phyloP scores from a whole-genome alignment of 2,113 vertebrate genomes.

The Podarcis muralis region DNA sequence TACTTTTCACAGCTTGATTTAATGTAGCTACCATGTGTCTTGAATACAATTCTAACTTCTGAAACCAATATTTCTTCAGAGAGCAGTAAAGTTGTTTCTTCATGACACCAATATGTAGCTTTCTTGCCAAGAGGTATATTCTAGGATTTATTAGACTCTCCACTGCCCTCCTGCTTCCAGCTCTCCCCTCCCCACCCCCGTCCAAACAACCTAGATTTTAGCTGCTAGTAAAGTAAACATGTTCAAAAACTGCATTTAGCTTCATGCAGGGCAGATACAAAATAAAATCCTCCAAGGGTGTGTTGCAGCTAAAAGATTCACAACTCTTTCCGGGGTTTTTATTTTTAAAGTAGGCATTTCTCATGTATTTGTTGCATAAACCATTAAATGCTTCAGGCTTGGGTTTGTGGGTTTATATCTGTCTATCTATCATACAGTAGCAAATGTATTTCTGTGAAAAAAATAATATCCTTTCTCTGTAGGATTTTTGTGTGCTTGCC shows the following conservation, averaged over 20 bases:
- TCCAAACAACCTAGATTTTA: conserved; percentile 78
- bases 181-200: not conserved
- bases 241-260: conserved; percentile 70
- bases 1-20: conserved; percentile 77
- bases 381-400: conserved; percentile 50
- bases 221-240: conserved; percentile 73
- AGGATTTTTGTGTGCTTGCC: conserved; percentile 1
- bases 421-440: conserved; percentile 8
- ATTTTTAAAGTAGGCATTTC: conserved; percentile 58
- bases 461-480: conserved; percentile 15
- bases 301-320: conserved; percentile 55
- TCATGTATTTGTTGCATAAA: conserved; percentile 58
- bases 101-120: conserved; percentile 75
- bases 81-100: conserved; percentile 77
- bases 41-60: conserved; percentile 80
- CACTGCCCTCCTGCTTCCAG: conserved; percentile 51
- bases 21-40: conserved; percentile 74
- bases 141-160: conserved; percentile 78
- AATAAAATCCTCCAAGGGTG: conserved; percentile 61
- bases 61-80: conserved; percentile 75
- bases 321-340: conserved; percentile 57
- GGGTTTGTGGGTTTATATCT: conserved; percentile 16
- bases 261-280: conserved; percentile 55
- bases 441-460: conserved; percentile 53
- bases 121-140: conserved; percentile 75